phyloP scores from a whole-genome alignment of 2,888 invertebrate genomes.

The Philopedon plagiatum region DNA sequence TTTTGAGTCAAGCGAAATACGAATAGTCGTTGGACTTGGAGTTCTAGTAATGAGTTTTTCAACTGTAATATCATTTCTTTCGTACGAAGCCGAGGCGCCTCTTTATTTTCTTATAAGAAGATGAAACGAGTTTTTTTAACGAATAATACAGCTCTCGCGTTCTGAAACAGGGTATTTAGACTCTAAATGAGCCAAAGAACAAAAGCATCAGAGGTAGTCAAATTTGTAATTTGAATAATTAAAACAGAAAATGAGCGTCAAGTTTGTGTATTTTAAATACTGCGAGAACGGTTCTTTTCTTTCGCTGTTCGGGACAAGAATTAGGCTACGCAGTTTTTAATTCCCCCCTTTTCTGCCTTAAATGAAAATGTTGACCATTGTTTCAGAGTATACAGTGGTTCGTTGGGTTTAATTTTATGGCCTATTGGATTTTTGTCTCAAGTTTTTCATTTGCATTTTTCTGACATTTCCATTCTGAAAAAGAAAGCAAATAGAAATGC shows the following conservation, averaged over 20 bases:
- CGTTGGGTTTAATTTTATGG: constrained; percentile 6
- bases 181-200: constrained; percentile 35
- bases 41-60: no score
- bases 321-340: constrained; percentile 32
- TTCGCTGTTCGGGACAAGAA: constrained; percentile 1
- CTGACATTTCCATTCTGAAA: no score
- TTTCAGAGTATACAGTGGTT: neutral
- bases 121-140: constrained; percentile 43
- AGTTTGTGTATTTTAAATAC: constrained; percentile 38
- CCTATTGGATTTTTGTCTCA: constrained; percentile 47
- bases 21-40: no score
- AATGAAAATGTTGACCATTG: constrained; percentile 16
- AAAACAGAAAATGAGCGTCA: constrained; percentile 43
- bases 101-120: constrained; percentile 47
- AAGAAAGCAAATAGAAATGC: no score
- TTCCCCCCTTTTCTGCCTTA: constrained; percentile 24
- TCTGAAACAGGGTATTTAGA: constrained; percentile 27
- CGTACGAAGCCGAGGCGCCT: no score
- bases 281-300: constrained; percentile 41
- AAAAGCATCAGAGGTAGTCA: constrained; percentile 47
- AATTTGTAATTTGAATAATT: constrained; percentile 50
- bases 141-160: constrained; percentile 16
- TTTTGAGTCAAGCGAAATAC: no score
- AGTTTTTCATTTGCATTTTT: neutral
- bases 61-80: no score